These are phyloP conservation scores for Lethenteron reissneri DNA, from an alignment of 2,113 vertebrate genomes.

Conservation along the genomic window DNA sequence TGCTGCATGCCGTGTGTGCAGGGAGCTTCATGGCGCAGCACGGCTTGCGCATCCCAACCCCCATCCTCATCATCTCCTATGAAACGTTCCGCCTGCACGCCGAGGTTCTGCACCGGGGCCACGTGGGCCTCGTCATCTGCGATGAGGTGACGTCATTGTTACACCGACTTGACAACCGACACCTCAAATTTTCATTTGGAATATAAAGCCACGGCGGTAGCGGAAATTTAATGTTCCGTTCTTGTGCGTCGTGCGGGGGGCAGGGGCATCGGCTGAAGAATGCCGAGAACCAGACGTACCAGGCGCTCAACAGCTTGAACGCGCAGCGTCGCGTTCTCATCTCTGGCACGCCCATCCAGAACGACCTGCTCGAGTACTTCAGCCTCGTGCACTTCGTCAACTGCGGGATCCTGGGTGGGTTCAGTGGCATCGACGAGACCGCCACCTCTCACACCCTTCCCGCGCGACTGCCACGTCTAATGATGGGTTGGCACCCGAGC, in stretches of 20 bases:
- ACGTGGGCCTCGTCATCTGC: conserved; percentile 70
- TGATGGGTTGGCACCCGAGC: too few species aligned
- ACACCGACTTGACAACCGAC: too few species aligned
- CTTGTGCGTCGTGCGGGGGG: too few species aligned
- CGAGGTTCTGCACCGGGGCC: conserved; percentile 50
- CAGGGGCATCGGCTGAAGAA: conserved; percentile 90
- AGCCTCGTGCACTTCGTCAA: conserved; percentile 92
- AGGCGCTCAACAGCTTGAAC: conserved; percentile 57
- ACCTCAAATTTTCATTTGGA: background rate
- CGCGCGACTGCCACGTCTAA: too few species aligned
- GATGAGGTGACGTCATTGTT: conserved; percentile 42
- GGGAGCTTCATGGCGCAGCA: conserved; percentile 61
- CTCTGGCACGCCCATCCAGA: conserved; percentile 88
- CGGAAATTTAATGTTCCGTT: too few species aligned
- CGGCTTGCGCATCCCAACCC: conserved; percentile 47
- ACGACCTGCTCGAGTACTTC: conserved; percentile 89
- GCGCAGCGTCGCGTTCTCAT: conserved; percentile 67
- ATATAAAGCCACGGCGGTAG: background rate
- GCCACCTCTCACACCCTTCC: too few species aligned
- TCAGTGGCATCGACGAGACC: too few species aligned
- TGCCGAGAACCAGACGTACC: conserved; percentile 91
- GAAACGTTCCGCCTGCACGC: conserved; percentile 79
- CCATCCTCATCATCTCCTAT: conserved; percentile 86
- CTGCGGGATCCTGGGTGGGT: conserved; percentile 63
- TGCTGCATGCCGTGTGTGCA: conserved; percentile 14